phyloP scores from a whole-genome alignment of 2,888 invertebrate species.

The Oscheius sp. region DNA sequence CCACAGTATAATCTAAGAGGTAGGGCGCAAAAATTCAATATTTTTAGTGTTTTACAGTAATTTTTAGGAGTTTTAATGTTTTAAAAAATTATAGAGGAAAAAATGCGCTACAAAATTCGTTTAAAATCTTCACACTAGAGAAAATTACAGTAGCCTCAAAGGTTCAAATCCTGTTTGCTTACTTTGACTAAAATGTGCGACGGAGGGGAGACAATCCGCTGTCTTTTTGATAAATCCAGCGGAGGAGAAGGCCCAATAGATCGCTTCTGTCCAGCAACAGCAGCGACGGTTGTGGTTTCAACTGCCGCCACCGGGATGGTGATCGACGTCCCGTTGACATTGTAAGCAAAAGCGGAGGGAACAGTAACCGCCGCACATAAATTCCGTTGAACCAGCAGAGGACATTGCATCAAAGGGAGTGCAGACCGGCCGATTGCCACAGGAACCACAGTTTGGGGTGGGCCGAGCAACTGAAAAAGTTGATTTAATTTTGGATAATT shows the following conservation, averaged over 20 bases:
- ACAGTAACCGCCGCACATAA: conserved; percentile 26
- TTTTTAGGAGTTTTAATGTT: no score
- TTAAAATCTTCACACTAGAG: no score
- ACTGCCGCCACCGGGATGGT: conserved; percentile 32
- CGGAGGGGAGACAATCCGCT: no score
- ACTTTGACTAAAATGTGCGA: no score
- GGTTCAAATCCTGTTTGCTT: no score
- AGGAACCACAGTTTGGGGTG: conserved; percentile 51
- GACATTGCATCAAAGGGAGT: conserved; percentile 21
- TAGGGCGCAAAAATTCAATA: no score
- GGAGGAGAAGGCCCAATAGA: conserved; percentile 17
- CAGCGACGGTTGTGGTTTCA: not conserved
- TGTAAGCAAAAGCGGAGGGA: conserved; percentile 27
- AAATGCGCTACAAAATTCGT: no score
- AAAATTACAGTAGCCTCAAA: no score
- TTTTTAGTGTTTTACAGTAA: no score
- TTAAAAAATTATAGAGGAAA: no score
- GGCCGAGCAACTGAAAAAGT: conserved; percentile 50
- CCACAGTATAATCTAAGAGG: no score
- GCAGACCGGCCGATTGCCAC: conserved; percentile 44
- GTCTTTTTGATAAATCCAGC: conserved; percentile 18
- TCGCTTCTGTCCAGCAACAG: not conserved
- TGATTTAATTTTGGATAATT: not conserved
- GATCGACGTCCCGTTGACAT: conserved; percentile 15
- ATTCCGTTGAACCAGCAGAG: conserved; percentile 12